Base-by-base conservation (phyloP, 2,888 invertebrate species). In the Hipparchia sbordonii region DNA sequence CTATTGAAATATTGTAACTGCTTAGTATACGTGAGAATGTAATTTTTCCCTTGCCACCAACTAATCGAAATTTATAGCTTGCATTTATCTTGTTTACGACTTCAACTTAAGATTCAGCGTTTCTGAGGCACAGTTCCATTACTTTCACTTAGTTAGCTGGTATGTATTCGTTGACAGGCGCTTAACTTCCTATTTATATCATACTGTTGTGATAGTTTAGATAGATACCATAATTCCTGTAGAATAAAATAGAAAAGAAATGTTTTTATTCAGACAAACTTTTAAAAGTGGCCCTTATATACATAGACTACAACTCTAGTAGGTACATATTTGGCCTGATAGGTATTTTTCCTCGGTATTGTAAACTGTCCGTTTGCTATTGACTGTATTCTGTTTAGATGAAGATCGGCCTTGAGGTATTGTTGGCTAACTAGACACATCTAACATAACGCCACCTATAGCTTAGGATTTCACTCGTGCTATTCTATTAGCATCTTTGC, bases 371-470 rank as follows among this genome's bases (percentile, higher is more conserved):
- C 5, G 39, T 39, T 57, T 63, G 63, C 75, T 76, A 71, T 72
- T 76, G 77, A 76, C 76, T 78, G 75, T 75, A 75, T 77, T 77
- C 75, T 77, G 76, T 79, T 82, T 78, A 76, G 74, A 76, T 68
- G 60, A 23, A 66, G 54, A 73, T 76, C 77, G 79, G 74, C 91
- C 91, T 92, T 91, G 89, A 87, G 67, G 82, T 84, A 85, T 86
- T 88, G 87, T 90, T 88, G 86, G 86, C 89, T 88, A 86, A 88
- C 89, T 87, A 85, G 82, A 82, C 78, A 82, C 82, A 81, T 85
- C 74, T 81, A 80, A 79, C 80, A 81, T 78, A 79, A 77, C 77
- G 74, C 77, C 77, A 79, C 77, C 77, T 76, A 78, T 77, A 81
- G 79, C 80, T 51, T 48, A 63, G 3, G 63, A 62, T 79, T 57